Conservation (phyloP, 2,888 invertebrate species). For the Capitulum mitella region DNA sequence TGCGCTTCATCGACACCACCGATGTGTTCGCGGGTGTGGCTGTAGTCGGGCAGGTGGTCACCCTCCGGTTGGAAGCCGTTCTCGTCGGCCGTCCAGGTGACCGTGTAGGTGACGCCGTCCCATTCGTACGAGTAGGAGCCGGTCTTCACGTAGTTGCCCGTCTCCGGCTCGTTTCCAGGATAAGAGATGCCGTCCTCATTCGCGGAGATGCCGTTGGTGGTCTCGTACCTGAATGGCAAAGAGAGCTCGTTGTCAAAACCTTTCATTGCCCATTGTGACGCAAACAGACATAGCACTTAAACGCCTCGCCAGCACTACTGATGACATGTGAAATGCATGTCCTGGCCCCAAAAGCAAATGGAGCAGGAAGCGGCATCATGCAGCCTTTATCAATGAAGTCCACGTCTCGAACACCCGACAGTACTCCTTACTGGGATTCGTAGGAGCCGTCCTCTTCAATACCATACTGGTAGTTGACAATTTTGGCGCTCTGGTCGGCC, state of each 20-base stretch:
- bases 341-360: no score
- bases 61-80: conserved; percentile 21
- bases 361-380: no score
- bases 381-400: no score
- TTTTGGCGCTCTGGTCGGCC: not conserved
- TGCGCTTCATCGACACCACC: not conserved
- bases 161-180: conserved; percentile 2
- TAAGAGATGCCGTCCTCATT: conserved; percentile 4
- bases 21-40: conserved; percentile 5
- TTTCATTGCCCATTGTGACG: no score
- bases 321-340: no score
- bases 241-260: no score
- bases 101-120: conserved; percentile 23
- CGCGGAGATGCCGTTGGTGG: not conserved
- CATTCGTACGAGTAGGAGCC: conserved; percentile 17
- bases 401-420: no score
- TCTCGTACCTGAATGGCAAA: no score
- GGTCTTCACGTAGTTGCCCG: conserved; percentile 16
- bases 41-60: conserved; percentile 14
- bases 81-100: conserved; percentile 15
- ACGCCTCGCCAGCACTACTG: no score
- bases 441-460: not conserved
- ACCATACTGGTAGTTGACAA: not conserved
- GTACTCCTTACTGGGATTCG: not conserved
- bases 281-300: no score